A percentile compares a stretch with the other conserved stretches of the same genome.
These are phyloP conservation scores for Eospalax fontanierii DNA, from an alignment of 2,797 vertebrate genomes.

Conservation along the genomic window DNA sequence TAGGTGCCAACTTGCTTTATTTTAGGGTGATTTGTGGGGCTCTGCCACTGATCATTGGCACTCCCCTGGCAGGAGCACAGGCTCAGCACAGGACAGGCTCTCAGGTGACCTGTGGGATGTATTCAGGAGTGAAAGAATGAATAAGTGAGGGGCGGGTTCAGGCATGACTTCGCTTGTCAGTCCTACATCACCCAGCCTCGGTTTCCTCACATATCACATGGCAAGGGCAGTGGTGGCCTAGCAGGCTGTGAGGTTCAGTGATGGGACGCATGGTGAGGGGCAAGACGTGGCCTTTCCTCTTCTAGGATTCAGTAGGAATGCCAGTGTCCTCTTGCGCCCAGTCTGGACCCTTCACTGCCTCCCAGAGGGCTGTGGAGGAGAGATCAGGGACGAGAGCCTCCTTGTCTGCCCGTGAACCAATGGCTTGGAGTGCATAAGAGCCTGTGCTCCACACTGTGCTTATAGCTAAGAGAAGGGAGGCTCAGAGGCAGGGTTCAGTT, in stretches of 20 bases:
- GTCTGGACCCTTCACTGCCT: not conserved
- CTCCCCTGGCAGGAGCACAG: not conserved
- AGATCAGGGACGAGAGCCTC: not conserved
- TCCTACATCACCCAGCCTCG: not conserved
- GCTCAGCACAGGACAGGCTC: not conserved
- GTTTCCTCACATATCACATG: not conserved
- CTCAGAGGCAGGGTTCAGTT: not conserved
- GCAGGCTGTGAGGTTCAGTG: not conserved
- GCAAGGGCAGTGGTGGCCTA: not conserved
- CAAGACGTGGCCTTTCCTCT: not conserved
- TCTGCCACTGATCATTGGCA: not conserved
- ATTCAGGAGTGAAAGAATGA: not conserved
- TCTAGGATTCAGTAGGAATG: not conserved
- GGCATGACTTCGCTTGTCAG: not conserved
- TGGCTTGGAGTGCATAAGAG: not conserved
- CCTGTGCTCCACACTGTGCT: not conserved
- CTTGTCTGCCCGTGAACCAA: not conserved
- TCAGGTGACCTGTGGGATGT: not conserved
- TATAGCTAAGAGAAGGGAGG: not conserved
- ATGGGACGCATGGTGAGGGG: not conserved
- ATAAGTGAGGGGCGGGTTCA: rapidly evolving
- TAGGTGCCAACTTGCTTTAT: not conserved
- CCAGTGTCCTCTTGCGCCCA: not conserved
- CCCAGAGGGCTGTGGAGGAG: rapidly evolving
- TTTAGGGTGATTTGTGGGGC: not conserved